Conservation (phyloP, 2,113 vertebrate genomes). For the Ameiurus melas region DNA sequence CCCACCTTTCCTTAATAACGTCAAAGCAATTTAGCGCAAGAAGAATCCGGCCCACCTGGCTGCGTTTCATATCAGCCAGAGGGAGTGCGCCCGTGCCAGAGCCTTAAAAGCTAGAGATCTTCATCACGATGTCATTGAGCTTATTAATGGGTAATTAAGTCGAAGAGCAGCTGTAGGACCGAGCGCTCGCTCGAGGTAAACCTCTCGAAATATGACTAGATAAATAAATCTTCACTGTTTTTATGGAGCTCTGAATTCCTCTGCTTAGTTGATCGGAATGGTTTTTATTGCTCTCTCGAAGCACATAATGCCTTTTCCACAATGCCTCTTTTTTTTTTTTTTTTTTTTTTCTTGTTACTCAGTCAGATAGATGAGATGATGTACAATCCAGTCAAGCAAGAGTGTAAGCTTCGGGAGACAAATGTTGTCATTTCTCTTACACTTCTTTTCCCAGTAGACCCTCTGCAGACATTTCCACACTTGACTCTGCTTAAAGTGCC, state of each 20-base stretch:
- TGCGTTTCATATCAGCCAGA: constrained; percentile 27
- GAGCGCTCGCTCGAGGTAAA: too few relatives aligned
- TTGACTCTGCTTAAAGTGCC: constrained; percentile 6
- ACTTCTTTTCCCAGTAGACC: constrained; percentile 18
- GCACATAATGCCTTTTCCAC: neutral
- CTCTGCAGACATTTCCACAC: neutral
- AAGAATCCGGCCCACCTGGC: constrained; percentile 41
- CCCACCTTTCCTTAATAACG: constrained; percentile 43
- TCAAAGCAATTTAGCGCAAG: constrained; percentile 51
- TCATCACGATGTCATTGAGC: constrained; percentile 8
- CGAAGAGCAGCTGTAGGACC: constrained; percentile 32
- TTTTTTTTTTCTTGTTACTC: too few relatives aligned
- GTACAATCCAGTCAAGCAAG: neutral
- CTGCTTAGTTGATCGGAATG: neutral
- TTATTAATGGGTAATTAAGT: constrained; percentile 47
- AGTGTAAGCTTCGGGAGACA: neutral
- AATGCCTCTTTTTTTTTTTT: too few relatives aligned
- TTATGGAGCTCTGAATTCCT: neutral
- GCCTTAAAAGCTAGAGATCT: constrained; percentile 17
- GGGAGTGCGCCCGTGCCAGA: constrained; percentile 19
- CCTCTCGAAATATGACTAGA: neutral
- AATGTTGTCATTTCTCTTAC: neutral
- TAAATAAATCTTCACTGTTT: neutral
- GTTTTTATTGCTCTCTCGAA: neutral
- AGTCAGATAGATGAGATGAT: neutral